Evolutionary conservation across 2,797 vertebrate species (phyloP), one percentile per base, ranked within the genome.

Genomic region (Enteromius treurensis): DNA sequence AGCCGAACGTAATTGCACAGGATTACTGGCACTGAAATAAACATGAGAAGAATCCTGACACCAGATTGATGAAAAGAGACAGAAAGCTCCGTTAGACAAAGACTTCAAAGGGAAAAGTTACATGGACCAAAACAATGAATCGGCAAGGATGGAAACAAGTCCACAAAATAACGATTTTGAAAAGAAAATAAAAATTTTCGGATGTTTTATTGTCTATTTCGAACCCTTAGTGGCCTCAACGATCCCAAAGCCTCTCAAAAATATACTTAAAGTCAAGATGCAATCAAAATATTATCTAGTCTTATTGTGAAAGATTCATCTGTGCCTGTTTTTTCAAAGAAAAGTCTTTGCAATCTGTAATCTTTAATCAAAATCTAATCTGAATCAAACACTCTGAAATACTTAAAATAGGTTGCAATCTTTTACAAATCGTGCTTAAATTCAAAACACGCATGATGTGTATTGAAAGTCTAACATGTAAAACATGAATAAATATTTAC

Each of bases 11-110:
- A 68, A 73, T 75, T 80, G 32, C 67, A 84, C 8, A 51, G 21
- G 40, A 68, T 67, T 81, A 76, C 71, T 55, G 47, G 23, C 34
- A 81, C 23, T 60, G 13, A 69, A 58, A 68, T 45, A 40, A 45
- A 62, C 60, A 29, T 67, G 47, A 26, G 29, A 40, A 51, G 14
- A 74, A 47, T 40, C 70, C 47, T 53, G 62, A 55, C 34, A 76
- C 47, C 17, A 60, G n/a, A 42, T 1, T 23, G 69, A 76, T 65
- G 11, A 47, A 81, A 34, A 74, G 14, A 34, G 29, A 8, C 49
- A 2, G 8, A n/a, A 55, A 32, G 15, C 40, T 42, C 7, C 0
- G 47, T 47, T 47, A 64, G 49, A 55, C 34, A 58, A 0, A 58
- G 47, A 15, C 78, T 29, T 53, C 23, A 34, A 42, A 42, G 17